Evolutionary conservation across 2,113 vertebrate species (phyloP), one percentile per base, ranked within the genome.

Genomic region (Marmota flaviventris): DNA sequence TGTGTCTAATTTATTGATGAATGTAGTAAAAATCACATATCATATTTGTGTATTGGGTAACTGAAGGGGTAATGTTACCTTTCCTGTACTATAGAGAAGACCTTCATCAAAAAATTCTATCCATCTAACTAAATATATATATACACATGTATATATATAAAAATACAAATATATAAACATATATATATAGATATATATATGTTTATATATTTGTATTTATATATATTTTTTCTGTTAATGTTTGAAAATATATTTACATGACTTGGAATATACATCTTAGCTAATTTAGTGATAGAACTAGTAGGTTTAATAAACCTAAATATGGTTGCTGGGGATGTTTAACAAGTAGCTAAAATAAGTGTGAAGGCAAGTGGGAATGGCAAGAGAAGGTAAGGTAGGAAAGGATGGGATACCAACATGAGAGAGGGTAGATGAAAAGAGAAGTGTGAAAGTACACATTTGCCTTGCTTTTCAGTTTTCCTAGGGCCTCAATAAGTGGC

Each of bases 1-100:
- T 75, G 20, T 34, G 12, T 93, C 85, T 87, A 92, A 53, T 77
- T 95, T 89, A 51, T 32, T 69, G 73, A 92, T 25, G 85, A 90
- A 73, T 67, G 39, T 34, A 91, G 90, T 53, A 86, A 67, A 96
- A 95, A n/a, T n/a, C 37, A 51, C 5, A n/a, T 12, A 78, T 61
- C n/a, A 45, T 56, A 76, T 92, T 27, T 86, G 65, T 81, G 10
- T 61, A 70, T 34, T 67, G n/a, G 67, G 56, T 89, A 90, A 85
- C 22, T 75, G 79, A 82, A 79, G n/a, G 48, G 58, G 39, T 42
- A 78, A 73, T 70, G 56, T 5, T 29, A 89, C n/a, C 67, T 96
- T 77, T 51, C 29, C 84, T 8, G 85, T 13, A 63, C 34, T 48
- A 70, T 27, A 53, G 12, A 88, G 39, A 85, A 92, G 87, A 73